Base-by-base conservation (phyloP, 2,113 vertebrate genomes). In the Fregata magnificens region DNA sequence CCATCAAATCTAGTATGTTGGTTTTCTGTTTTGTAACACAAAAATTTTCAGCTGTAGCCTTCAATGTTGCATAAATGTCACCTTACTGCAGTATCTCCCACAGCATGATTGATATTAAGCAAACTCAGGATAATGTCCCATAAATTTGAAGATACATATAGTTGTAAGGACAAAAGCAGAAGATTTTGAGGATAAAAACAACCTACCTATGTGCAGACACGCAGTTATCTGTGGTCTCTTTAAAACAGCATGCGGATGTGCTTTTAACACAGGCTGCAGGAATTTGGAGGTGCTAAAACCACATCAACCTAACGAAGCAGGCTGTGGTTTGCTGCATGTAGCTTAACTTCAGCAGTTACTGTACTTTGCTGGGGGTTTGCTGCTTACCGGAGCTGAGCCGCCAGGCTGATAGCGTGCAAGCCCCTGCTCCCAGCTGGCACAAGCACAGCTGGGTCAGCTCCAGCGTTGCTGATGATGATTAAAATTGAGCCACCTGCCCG, bases 401-500 rank as follows among this genome's bases (percentile, higher is more conserved):
- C 29, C 65, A 74, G 26, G 28, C 18, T 20, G 16, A 38, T 4
- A 4, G 14, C 0, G 0, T 20, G 55, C 38, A 78, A 55, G 49
- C 2, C 36, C 26, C 47, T 28, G 47, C 42, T 62, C 38, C 45
- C 40, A 45, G 26, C 7, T 1, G 3, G 47, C 2, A 6, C 16
- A 63, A 59, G 49, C 59, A 34, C 9, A 18, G 55, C 16, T 21
- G n/a, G 32, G 40, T 32, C 52, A 74, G 61, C 69, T 62, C 36
- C 24, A 45, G 29, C 0, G 0, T 28, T 47, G 56, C 7, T 1
- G 0, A 5, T 0, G 0, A 2, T 0, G 6, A 61, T 17, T 50
- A 45, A 36, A 53, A 50, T 1, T 40, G 22, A 84, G 38, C 31
- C 53, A 59, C 25, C 29, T 71, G 47, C 53, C 67, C 20, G 72